These are phyloP conservation scores for Felis catus DNA, from an alignment of 2,113 vertebrate genomes.

Conservation along the genomic window F.catus_Fca126_mat1.0 CM031412.1:154480001-154480500, in stretches of 20 bases:
- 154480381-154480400: constrained; percentile 99
- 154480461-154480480: constrained; percentile 99
- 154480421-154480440: constrained; percentile 99
- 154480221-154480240: constrained; percentile 95
- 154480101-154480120: constrained; percentile 66
- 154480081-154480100: constrained; percentile 26
- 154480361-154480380: constrained; percentile 99
- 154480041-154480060: not conserved
- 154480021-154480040: not conserved
- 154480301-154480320: constrained; percentile 99
- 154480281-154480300: constrained; percentile 99
- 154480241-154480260: constrained; percentile 99
- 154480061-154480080: not conserved
- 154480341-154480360: constrained; percentile 99
- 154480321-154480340: constrained; percentile 99
- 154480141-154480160: constrained; percentile 92
- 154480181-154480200: constrained; percentile 90
- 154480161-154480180: constrained; percentile 92
- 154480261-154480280: constrained; percentile 99
- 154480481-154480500: constrained; percentile 99
- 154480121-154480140: constrained; percentile 89
- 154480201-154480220: constrained; percentile 89
- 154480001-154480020: not conserved
- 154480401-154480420: constrained; percentile 99
- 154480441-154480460: constrained; percentile 99